Base-by-base conservation (phyloP, 1,140 invertebrate genomes). In the Marisa cornuarietis region DNA sequence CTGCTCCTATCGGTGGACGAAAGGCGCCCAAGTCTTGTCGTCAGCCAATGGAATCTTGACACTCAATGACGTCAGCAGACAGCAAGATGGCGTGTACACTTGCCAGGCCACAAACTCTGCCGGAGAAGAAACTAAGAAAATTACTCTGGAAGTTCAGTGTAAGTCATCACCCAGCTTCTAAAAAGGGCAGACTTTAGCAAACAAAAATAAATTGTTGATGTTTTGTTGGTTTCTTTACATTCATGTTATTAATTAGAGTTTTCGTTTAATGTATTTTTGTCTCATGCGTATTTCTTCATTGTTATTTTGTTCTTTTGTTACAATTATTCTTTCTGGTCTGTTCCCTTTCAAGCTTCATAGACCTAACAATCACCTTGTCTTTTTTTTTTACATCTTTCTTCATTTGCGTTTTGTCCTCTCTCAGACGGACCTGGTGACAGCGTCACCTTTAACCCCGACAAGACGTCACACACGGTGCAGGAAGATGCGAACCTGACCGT, bases 341-440 rank as follows among this genome's bases (percentile, higher is more conserved):
- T 69, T 69, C 2, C 24, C n/a, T 69, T 14, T 26, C 14, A 69
- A 13, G 14, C 14, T 42, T 42, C 1, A 6, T 42, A 42, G 31
- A 2, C 3, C 2, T 42, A 42, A 42, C 31, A 0, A 42, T 42
- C 31, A 6, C 31, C 31, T 42, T 42, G 31, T 0, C 6, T 73
- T 58, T 71, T 31, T 76, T 54, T 61, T 22, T n/a, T n/a, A n/a
- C n/a, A n/a, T n/a, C n/a, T n/a, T n/a, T n/a, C n/a, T n/a, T n/a
- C n/a, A n/a, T n/a, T n/a, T n/a, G n/a, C n/a, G n/a, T n/a, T n/a
- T n/a, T n/a, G n/a, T n/a, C n/a, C n/a, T 42, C 24, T 24, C 49
- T 66, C 73, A 80, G 79, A 80, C 52, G 79, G 79, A 18, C 71
- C 79, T 22, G 74, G 79, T 8, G 62, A 66, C 62, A 73, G 71